Base-by-base conservation (phyloP, 2,888 invertebrate species). In the Labia minor region DNA sequence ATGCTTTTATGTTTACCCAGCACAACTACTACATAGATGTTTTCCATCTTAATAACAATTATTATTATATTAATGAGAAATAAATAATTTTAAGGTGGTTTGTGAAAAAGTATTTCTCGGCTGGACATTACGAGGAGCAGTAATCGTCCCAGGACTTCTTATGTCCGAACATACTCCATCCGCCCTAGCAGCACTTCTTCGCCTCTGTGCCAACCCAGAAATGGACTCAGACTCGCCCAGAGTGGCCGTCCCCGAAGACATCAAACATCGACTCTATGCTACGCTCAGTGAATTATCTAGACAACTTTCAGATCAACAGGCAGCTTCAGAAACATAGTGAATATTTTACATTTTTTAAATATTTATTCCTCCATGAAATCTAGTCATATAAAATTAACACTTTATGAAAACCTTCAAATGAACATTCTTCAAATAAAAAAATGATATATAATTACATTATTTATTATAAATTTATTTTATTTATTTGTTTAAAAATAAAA, bases 91-190 rank as follows among this genome's bases (percentile, higher is more conserved):
- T 19, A 84, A 88, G 81, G 82, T 86, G 37, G 80, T 85, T 21
- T 86, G 85, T 72, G 85, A 85, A 73, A 84, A 83, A 71, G 82
- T 86, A 71, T 85, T 85, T 74, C 77, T 86, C 37, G 85, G 85
- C 0, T 85, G 85, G 85, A 79, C 82, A 21, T 78, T 84, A 73
- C 83, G 84, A 1, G 84, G 83, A 37, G 80, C 81, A 37, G 77
- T 85, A 61, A 80, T 85, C 71, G 79, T 85, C 68, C 85, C 85
- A 16, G 85, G 86, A 0, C 73, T 85, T 67, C 75, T 86, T 20
- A 80, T 85, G 78, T 83, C 85, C 0, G 79, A 82, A 65, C 81
- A 82, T 69, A 83, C 85, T 0, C 84, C 85, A 1, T 79, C 81
- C 14, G 79, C 81, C 37, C 74, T 86, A 49, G 81, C 84, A 1